These are phyloP conservation scores for Ptilodon capucinus DNA, from an alignment of 2,888 invertebrate species.

Conservation along the genomic window DNA sequence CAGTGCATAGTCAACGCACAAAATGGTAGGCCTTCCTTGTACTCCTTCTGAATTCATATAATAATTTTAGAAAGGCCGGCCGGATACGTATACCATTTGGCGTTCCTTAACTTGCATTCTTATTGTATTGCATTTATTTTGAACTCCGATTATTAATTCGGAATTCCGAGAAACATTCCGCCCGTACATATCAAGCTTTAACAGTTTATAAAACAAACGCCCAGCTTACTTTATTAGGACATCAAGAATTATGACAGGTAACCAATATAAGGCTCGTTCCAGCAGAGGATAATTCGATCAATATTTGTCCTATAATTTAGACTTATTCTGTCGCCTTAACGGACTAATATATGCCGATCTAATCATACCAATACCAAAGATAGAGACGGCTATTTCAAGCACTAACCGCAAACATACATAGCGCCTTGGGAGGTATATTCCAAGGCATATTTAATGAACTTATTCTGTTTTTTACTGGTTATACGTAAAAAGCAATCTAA, in stretches of 20 bases:
- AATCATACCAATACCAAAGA: background rate
- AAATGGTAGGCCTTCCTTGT: too few species aligned
- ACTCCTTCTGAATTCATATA: too few species aligned
- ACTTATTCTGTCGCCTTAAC: background rate
- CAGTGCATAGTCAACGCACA: background rate
- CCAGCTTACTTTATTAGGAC: conserved; percentile 1
- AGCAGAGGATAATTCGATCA: conserved; percentile 12
- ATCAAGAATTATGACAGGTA: background rate
- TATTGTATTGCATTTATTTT: too few species aligned
- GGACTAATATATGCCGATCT: background rate
- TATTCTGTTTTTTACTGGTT: too few species aligned
- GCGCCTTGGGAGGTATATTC: conserved; percentile 1
- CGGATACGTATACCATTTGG: too few species aligned
- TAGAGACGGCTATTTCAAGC: background rate
- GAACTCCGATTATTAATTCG: too few species aligned
- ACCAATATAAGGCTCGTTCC: conserved; percentile 1
- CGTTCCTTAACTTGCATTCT: too few species aligned
- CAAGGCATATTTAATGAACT: background rate
- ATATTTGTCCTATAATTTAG: background rate
- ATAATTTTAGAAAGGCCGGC: too few species aligned
- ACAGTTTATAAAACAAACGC: background rate
- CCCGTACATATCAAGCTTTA: too few species aligned
- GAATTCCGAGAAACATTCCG: too few species aligned
- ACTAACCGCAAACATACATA: background rate
- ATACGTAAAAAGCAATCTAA: too few species aligned